Percentiles rank a stretch among this genome's conserved stretches.
These are phyloP conservation scores for Thomomys bottae DNA, from an alignment of 2,113 vertebrate species.

Conservation along the genomic window DNA sequence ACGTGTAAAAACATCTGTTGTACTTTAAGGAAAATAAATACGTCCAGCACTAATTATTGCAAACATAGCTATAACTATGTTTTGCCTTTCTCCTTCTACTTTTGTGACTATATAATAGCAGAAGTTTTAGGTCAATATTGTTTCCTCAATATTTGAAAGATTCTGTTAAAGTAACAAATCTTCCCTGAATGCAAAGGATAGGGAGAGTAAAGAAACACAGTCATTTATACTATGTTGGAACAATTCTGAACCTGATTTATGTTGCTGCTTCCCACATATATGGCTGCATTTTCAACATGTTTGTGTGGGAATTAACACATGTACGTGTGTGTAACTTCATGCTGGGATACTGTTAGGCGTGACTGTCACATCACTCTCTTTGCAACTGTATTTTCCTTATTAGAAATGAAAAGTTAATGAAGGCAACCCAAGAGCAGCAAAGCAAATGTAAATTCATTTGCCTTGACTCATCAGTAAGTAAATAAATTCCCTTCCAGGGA, in stretches of 20 bases:
- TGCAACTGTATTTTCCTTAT: background rate
- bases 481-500: background rate
- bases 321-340: background rate
- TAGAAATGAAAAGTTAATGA: constrained; percentile 5
- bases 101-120: background rate
- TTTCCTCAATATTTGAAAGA: constrained; percentile 45
- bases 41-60: background rate
- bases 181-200: background rate
- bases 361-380: background rate
- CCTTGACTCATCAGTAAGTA: background rate
- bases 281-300: constrained; percentile 9
- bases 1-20: background rate
- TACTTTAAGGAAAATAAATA: background rate
- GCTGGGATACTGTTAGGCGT: background rate
- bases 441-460: background rate
- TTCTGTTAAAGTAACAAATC: constrained; percentile 8
- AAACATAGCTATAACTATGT: background rate
- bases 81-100: background rate
- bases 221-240: background rate
- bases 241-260: background rate
- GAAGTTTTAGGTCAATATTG: constrained; percentile 28
- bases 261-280: background rate
- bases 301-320: background rate
- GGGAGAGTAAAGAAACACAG: background rate
- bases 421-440: background rate